phyloP scores from a whole-genome alignment of 2,888 invertebrate genomes.

The Nemotelus nigrinus region DNA sequence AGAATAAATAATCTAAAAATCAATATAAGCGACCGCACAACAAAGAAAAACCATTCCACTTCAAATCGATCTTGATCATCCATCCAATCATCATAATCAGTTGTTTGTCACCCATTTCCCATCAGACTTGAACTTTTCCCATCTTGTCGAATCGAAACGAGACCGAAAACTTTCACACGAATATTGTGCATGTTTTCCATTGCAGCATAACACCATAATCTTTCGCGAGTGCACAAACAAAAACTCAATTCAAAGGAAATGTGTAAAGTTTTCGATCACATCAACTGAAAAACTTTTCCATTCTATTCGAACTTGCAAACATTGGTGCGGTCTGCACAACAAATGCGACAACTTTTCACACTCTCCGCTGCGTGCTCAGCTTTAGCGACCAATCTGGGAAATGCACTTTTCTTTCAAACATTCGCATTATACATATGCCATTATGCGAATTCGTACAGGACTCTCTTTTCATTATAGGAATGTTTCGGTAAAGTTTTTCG shows the following conservation, averaged over 20 bases:
- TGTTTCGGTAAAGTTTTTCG: conserved; percentile 5
- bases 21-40: no score
- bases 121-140: not conserved
- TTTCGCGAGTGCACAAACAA: not conserved
- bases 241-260: conserved; percentile 30
- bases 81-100: not conserved
- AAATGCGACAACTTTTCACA: conserved; percentile 21
- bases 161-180: not conserved
- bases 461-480: not conserved
- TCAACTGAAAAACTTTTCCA: conserved; percentile 12
- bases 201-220: conserved; percentile 9
- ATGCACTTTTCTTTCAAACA: not conserved
- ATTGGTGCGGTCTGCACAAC: not conserved
- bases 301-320: not conserved
- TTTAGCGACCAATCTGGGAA: conserved; percentile 5
- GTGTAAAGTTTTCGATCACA: conserved; percentile 34
- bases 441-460: no score
- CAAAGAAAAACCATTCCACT: not conserved
- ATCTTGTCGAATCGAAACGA: not conserved
- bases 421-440: no score
- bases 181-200: not conserved
- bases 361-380: not conserved
- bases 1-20: no score
- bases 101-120: not conserved
- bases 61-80: not conserved